These are phyloP conservation scores for Parazoanthus darwini DNA, from an alignment of 92 coral and sea anemone species.

Conservation along the genomic window DNA sequence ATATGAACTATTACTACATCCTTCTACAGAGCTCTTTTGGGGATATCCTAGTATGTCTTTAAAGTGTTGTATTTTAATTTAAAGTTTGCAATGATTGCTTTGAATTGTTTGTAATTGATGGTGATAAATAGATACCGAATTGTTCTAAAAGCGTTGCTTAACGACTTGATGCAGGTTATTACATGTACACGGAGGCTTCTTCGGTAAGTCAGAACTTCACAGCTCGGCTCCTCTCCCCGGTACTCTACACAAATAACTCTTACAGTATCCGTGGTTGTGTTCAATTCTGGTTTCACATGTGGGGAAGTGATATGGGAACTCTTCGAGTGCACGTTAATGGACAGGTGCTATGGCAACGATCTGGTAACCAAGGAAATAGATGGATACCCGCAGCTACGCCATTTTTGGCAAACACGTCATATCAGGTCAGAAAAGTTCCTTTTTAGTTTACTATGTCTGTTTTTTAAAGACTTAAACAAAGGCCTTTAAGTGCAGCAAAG, in stretches of 20 bases:
- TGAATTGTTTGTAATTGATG: too few species aligned
- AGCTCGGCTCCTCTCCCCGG: neutral
- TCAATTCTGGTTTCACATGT: conserved; percentile 1
- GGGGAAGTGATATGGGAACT: neutral
- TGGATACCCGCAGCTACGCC: too few species aligned
- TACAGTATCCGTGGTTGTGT: neutral
- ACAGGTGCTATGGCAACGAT: too few species aligned
- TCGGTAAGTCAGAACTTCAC: too few species aligned
- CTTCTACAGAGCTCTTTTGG: too few species aligned
- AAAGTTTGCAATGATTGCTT: neutral
- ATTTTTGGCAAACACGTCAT: neutral
- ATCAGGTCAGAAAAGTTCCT: neutral
- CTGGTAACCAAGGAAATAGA: too few species aligned
- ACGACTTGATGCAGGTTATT: neutral
- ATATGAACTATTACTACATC: too few species aligned
- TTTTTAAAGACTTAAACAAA: neutral
- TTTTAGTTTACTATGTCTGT: too few species aligned
- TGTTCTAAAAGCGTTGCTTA: neutral
- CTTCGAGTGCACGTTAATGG: neutral
- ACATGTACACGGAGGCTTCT: neutral
- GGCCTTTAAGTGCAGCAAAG: too few species aligned
- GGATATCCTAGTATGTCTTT: too few species aligned
- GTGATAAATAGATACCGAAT: neutral
- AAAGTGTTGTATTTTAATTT: too few species aligned
- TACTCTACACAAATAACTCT: neutral